Evolutionary conservation across 2,888 invertebrate species (phyloP).

Genomic region (Hirtodrosophila cameraria): DNA sequence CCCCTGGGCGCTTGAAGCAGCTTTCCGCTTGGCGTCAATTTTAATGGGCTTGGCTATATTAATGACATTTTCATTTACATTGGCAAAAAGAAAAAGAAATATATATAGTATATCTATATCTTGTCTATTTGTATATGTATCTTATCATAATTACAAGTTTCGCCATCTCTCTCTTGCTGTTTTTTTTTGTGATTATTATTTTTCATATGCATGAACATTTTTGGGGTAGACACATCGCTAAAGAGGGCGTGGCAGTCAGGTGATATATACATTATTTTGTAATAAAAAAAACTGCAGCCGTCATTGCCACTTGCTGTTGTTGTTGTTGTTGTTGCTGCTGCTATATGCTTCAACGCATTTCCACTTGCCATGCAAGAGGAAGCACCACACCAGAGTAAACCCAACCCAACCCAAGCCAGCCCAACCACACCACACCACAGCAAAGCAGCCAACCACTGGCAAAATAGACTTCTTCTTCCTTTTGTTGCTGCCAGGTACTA

Average conservation of each 20-base stretch:
- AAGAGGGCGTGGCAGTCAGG: conserved; percentile 58
- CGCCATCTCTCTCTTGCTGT: neutral
- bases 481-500: conserved; percentile 59
- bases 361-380: conserved; percentile 69
- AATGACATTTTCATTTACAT: conserved; percentile 79
- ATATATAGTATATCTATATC: conserved; percentile 37
- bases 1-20: conserved; percentile 60
- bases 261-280: conserved; percentile 37
- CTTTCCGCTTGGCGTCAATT: conserved; percentile 69
- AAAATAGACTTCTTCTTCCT: conserved; percentile 55
- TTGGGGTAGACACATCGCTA: conserved; percentile 10
- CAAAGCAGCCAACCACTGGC: conserved; percentile 55
- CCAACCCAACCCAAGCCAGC: conserved; percentile 30
- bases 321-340: conserved; percentile 30
- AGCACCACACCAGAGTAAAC: conserved; percentile 21
- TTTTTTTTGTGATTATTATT: neutral
- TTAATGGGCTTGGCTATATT: conserved; percentile 77
- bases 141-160: conserved; percentile 74
- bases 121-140: conserved; percentile 38
- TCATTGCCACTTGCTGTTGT: conserved; percentile 22
- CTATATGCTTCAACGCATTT: conserved; percentile 75
- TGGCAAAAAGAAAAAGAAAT: conserved; percentile 38
- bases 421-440: conserved; percentile 52
- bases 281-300: conserved; percentile 15
- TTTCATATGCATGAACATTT: conserved; percentile 43